Base-by-base conservation (phyloP, 1,140 invertebrate species). In the Pseudomyrmex sp. region DNA sequence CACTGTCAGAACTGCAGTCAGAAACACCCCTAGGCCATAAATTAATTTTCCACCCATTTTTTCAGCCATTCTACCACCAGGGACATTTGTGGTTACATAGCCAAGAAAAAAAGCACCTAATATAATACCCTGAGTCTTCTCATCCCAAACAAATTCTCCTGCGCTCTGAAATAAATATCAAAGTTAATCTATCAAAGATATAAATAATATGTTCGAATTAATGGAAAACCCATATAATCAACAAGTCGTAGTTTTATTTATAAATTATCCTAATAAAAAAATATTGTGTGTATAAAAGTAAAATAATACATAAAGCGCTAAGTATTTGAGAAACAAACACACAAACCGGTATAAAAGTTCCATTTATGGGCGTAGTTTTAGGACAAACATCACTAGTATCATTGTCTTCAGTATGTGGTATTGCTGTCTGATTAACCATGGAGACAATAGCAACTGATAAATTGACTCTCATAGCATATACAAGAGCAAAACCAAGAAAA, bases 371-470 rank as follows among this genome's bases (percentile, higher is more conserved):
- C 89, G 91, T 92, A 2, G 70, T 82, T n/a, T 95, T 89, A 5
- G 94, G 95, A 89, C 97, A 97, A 0, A 96, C 95, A 91, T 97
- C 96, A 79, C 95, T 93, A 2, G 95, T 95, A 56, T 93, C 92
- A 46, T 93, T 93, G 68, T 95, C 95, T 61, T 95, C 95, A 66
- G 94, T 91, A 79, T 95, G 94, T 18, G 96, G 93, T 61, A 96
- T 95, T 1, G 95, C 95, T 23, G 97, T 97, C 75, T 97, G 96
- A 88, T 98, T 98, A 2, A 97, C 96, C 98, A 99, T 99, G 5
- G 98, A 98, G 12, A 99, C 98, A 92, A 99, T 98, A 7, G 98
- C 98, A 12, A 99, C 97, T 3, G 98, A 98, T 35, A 99, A 94
- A 93, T 99, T 99, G 0, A 99, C 98, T 83, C 98, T 95, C 96